Percentiles rank a stretch among this genome's conserved stretches.
phyloP scores from a whole-genome alignment of 2,888 invertebrate species.

The Acholoe squamosa region DNA sequence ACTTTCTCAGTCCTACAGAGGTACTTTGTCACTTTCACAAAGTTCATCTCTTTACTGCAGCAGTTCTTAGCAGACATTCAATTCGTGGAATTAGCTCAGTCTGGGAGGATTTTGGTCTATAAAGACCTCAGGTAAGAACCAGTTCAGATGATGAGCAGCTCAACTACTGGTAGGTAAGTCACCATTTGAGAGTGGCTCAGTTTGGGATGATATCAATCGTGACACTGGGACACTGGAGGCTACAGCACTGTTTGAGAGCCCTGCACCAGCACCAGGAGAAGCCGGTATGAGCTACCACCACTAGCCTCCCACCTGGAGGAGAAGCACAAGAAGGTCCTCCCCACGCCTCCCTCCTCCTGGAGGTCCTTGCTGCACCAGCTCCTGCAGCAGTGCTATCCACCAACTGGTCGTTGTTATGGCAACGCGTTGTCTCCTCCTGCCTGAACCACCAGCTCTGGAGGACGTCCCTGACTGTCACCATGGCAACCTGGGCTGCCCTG shows the following conservation, averaged over 20 bases:
- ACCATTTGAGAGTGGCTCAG: background rate
- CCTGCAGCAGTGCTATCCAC: background rate
- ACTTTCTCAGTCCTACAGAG: too few relatives aligned
- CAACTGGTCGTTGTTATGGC: constrained; percentile 2
- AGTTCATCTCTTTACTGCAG: too few relatives aligned
- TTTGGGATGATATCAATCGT: constrained; percentile 37
- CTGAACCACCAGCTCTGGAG: constrained; percentile 20
- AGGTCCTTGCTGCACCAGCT: background rate
- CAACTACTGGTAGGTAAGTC: too few relatives aligned
- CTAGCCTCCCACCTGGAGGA: background rate
- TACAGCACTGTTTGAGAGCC: constrained; percentile 42
- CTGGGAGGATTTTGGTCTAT: too few relatives aligned
- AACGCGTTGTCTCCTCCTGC: constrained; percentile 20
- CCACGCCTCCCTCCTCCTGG: background rate
- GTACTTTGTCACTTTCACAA: too few relatives aligned
- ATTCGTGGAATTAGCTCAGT: too few relatives aligned
- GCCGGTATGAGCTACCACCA: background rate
- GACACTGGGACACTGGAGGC: constrained; percentile 54
- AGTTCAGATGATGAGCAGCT: too few relatives aligned
- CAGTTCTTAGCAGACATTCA: too few relatives aligned
- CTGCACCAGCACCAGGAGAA: constrained; percentile 21
- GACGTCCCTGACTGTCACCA: constrained; percentile 42
- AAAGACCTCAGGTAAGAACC: too few relatives aligned
- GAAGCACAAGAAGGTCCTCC: background rate
- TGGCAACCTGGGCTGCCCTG: constrained; percentile 25